These are phyloP conservation scores for Umimayanthus kanabou DNA, from an alignment of 92 coral and sea anemone genomes.

Conservation along the genomic window DNA sequence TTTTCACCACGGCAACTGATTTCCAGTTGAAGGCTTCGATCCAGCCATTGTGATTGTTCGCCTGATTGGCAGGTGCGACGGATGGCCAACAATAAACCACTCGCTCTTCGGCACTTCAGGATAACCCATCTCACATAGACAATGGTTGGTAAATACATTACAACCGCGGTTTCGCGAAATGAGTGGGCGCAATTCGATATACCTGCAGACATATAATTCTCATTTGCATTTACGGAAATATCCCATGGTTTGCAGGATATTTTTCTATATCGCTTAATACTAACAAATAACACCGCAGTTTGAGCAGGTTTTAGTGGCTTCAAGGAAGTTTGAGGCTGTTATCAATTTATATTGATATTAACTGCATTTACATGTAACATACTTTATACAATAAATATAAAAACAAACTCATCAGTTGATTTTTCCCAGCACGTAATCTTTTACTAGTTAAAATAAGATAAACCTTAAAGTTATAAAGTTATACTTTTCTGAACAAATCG, in stretches of 20 bases:
- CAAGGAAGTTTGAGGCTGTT: not conserved
- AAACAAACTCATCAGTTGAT: not conserved
- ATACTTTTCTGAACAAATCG: too few species aligned
- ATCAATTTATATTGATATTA: not conserved
- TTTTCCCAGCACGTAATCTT: not conserved
- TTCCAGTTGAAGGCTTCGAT: not conserved
- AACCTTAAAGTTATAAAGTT: too few species aligned
- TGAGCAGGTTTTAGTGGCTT: not conserved
- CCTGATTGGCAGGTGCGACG: conserved; percentile 20
- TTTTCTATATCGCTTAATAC: not conserved
- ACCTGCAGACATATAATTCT: not conserved
- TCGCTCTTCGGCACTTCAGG: not conserved
- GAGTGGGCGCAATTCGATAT: not conserved
- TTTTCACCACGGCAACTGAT: conserved; percentile 23
- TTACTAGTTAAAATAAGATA: too few species aligned
- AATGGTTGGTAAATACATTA: not conserved
- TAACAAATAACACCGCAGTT: not conserved
- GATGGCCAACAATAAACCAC: too few species aligned
- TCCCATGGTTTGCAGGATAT: not conserved
- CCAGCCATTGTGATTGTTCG: not conserved
- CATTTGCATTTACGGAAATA: not conserved
- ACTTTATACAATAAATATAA: not conserved
- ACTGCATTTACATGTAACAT: too few species aligned
- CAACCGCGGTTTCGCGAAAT: not conserved
- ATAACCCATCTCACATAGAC: not conserved